Evolutionary conservation across 2,797 vertebrate species (phyloP).

Genomic region (Monodelphis domestica): DNA sequence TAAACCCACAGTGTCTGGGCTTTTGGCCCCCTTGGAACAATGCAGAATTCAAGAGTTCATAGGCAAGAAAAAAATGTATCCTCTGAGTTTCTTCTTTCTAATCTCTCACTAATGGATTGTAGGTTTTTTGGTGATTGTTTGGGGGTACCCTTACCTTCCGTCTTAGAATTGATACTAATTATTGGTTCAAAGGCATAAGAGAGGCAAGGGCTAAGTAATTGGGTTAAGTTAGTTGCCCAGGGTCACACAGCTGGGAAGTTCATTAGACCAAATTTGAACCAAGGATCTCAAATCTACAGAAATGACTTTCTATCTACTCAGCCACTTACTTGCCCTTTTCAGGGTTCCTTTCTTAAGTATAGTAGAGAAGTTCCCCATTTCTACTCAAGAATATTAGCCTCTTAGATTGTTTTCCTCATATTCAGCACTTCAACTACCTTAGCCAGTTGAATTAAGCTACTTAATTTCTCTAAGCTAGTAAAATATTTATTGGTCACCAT

Average conservation of each 20-base stretch:
- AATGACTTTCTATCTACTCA: too few relatives aligned
- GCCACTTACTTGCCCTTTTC: too few relatives aligned
- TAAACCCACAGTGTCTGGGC: slow-evolving; percentile 36
- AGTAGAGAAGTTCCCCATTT: not conserved
- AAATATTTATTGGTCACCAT: not conserved
- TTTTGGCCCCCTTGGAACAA: not conserved
- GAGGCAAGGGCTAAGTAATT: too few relatives aligned
- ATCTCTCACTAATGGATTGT: not conserved
- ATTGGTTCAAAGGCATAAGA: too few relatives aligned
- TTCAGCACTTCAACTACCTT: not conserved
- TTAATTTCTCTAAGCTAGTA: not conserved
- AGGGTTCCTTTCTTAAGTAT: not conserved
- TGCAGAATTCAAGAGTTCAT: slow-evolving; percentile 28
- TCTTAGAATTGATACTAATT: too few relatives aligned
- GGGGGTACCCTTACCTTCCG: too few relatives aligned
- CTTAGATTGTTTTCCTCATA: not conserved
- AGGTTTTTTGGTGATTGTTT: not conserved
- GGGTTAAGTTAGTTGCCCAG: too few relatives aligned
- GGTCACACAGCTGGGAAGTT: too few relatives aligned
- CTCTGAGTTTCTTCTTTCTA: not conserved
- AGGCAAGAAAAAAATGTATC: not conserved
- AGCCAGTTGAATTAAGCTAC: not conserved
- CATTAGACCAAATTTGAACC: too few relatives aligned
- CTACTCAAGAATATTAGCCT: not conserved
- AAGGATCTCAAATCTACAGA: too few relatives aligned